phyloP scores from a whole-genome alignment of 2,888 invertebrate species.

The Linnaemya tessellans region DNA sequence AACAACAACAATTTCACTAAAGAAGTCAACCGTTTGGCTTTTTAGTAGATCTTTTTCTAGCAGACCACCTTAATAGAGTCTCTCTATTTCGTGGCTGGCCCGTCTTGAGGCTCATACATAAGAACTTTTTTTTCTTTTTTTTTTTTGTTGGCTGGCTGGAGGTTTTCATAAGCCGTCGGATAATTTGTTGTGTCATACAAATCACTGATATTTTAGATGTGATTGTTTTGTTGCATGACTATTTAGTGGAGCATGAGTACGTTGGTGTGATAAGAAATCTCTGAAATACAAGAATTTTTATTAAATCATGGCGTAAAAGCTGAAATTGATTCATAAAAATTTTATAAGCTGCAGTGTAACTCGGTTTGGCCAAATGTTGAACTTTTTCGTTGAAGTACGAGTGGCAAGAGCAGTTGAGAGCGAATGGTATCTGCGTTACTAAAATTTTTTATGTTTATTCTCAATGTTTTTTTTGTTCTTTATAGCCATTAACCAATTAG shows the following conservation, averaged over 20 bases:
- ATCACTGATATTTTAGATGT: conserved; percentile 72
- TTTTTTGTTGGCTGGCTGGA: conserved; percentile 6
- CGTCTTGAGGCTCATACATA: conserved; percentile 28
- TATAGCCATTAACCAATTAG: not conserved
- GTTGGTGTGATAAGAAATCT: conserved; percentile 68
- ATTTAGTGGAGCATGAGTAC: conserved; percentile 65
- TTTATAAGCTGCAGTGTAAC: conserved; percentile 11
- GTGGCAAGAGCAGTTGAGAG: not conserved
- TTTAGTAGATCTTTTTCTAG: conserved; percentile 45
- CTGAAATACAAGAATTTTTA: conserved; percentile 62
- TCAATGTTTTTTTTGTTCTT: not conserved
- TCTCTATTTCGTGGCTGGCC: conserved; percentile 38
- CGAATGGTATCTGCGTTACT: not conserved
- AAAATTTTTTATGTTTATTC: no score
- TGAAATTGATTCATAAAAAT: conserved; percentile 65
- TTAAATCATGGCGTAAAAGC: conserved; percentile 54
- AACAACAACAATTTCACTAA: conserved; percentile 53
- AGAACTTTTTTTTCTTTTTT: not conserved
- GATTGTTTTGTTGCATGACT: conserved; percentile 66
- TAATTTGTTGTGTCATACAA: conserved; percentile 73
- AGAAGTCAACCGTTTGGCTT: conserved; percentile 65
- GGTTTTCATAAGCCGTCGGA: conserved; percentile 69
- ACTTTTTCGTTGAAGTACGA: conserved; percentile 23
- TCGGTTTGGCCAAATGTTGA: conserved; percentile 4
- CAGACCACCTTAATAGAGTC: conserved; percentile 68